phyloP scores from a whole-genome alignment of 2,888 invertebrate genomes.

The Scaptomyza polygonia region DNA sequence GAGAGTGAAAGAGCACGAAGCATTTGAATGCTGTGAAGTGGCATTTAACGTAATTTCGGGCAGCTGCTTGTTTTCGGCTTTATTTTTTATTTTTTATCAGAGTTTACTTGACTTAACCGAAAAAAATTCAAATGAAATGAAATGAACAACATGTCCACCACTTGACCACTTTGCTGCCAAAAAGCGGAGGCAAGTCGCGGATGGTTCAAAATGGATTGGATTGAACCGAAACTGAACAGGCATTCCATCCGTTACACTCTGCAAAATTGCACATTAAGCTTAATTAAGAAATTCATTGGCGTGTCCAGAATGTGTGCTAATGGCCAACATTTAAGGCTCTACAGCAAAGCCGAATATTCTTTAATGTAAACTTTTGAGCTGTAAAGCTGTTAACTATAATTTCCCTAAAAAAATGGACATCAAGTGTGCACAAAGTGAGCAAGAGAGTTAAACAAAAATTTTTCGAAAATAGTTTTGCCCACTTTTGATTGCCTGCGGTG shows the following conservation, averaged over 20 bases:
- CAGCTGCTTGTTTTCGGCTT: slow-evolving; percentile 32
- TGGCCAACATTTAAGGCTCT: slow-evolving; percentile 54
- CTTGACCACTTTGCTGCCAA: slow-evolving; percentile 15
- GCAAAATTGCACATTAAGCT: slow-evolving; percentile 76
- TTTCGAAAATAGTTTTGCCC: slow-evolving; percentile 49
- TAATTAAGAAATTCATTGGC: slow-evolving; percentile 78
- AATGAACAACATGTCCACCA: slow-evolving; percentile 59
- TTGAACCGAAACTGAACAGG: neutral
- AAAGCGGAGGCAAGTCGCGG: neutral
- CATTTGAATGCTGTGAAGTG: slow-evolving; percentile 47
- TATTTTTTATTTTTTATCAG: slow-evolving; percentile 35
- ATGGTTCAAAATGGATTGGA: slow-evolving; percentile 1
- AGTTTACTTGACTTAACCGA: slow-evolving; percentile 41
- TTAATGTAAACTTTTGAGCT: slow-evolving; percentile 12
- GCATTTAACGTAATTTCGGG: slow-evolving; percentile 52
- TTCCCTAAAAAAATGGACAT: slow-evolving; percentile 23
- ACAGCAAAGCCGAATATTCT: slow-evolving; percentile 16
- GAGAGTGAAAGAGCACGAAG: neutral
- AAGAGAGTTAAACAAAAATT: neutral
- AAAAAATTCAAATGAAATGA: slow-evolving; percentile 56
- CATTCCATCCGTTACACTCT: slow-evolving; percentile 22
- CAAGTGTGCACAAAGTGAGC: slow-evolving; percentile 3
- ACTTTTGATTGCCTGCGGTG: slow-evolving; percentile 42
- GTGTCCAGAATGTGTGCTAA: slow-evolving; percentile 57
- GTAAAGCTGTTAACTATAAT: slow-evolving; percentile 9